Base-by-base conservation (phyloP, 1,140 invertebrate genomes). In the Thrips palmi region DNA sequence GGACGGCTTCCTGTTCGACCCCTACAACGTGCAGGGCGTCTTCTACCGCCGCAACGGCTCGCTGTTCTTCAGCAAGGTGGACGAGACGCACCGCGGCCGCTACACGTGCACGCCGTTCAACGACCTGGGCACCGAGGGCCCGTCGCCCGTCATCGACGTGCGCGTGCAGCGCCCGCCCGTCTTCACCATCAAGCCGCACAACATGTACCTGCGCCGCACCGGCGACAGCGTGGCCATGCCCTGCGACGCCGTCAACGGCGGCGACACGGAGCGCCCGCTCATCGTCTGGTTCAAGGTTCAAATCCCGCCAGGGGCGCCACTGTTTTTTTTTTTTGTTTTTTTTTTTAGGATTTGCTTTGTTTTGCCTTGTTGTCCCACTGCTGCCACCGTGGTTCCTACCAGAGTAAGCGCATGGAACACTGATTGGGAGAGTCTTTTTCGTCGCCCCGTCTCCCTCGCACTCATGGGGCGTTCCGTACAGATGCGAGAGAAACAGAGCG, bases 31-130 rank as follows among this genome's bases (percentile, higher is more conserved):
- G 17, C 81, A 73, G 33, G 84, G 82, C 11, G 80, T 88, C 0
- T 80, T 81, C 48, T 81, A 79, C 48, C 69, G 82, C 43, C 66
- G 73, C 47, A 93, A 93, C 54, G 86, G 86, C 23, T 89, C 85
- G 45, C 63, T 92, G 4, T 82, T 75, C 46, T 86, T 89, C 48
- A 74, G 72, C 41, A 72, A 76, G 49, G 77, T 75, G 47, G 85
- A 71, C 46, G 78, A 83, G 50, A 72, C 64, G 1, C 77, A 82
- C 48, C 73, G 68, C 23, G 80, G 81, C 15, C 68, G 67, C 45
- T 96, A 94, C 58, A 78, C 76, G 17, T 96, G 89, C 54, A 92
- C 83, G 5, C 88, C 91, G 19, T 87, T 81, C 58, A 96, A 93
- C 55, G 69, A 74, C 33, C 66, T 91, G 47, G 89, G 87, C 15